phyloP scores from a whole-genome alignment of 2,113 vertebrate genomes.

The Calyptomena viridis region DNA sequence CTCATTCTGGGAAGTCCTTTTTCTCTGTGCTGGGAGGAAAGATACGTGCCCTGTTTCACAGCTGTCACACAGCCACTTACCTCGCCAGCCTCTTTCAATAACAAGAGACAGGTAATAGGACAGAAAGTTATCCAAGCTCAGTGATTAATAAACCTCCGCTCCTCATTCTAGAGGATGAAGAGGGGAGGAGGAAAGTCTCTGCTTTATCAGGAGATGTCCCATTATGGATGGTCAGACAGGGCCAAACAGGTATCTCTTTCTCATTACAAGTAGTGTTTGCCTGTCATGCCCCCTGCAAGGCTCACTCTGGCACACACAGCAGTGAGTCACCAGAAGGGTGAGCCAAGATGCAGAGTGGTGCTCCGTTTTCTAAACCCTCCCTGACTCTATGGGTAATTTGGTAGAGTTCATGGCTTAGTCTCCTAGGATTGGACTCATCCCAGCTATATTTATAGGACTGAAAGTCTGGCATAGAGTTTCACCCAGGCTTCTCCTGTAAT shows the following conservation, averaged over 20 bases:
- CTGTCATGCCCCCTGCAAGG: accelerated
- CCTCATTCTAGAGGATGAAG: background rate
- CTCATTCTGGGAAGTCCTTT: background rate
- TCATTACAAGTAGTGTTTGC: accelerated
- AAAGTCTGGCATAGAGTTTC: background rate
- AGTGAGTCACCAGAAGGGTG: background rate
- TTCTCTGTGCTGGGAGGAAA: background rate
- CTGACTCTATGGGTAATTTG: background rate
- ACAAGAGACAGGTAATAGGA: background rate
- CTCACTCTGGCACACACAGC: background rate
- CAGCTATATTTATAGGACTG: background rate
- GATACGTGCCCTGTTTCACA: background rate
- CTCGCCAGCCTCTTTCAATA: background rate
- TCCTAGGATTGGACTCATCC: background rate
- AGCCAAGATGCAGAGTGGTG: background rate
- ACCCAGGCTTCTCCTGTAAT: background rate
- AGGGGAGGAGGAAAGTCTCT: background rate
- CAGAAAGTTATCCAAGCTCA: background rate
- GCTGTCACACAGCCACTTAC: background rate
- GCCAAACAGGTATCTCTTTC: background rate
- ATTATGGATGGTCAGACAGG: background rate
- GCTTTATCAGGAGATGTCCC: background rate
- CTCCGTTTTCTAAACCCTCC: background rate
- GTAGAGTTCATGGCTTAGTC: background rate
- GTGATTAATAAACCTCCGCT: background rate